Evolutionary conservation across 2,113 vertebrate genomes (phyloP).

Genomic region (Saimiri boliviensis): DNA sequence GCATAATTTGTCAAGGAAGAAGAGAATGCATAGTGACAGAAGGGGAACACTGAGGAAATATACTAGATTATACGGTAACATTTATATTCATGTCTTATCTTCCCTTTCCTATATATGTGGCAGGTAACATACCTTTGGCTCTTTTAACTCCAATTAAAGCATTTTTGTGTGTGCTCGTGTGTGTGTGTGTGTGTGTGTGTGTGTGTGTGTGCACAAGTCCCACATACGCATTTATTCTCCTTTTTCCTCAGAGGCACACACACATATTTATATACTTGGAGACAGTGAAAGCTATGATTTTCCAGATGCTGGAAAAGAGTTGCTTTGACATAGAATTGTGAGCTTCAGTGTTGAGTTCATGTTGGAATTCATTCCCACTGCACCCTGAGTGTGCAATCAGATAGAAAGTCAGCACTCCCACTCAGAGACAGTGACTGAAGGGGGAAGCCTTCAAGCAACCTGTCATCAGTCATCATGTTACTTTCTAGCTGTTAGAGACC

Average conservation of each 20-base stretch:
- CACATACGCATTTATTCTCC: not conserved
- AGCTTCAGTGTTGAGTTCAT: not conserved
- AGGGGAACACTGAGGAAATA: not conserved
- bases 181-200: accelerated
- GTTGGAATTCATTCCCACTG: not conserved
- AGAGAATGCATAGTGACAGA: not conserved
- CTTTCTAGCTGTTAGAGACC: slow-evolving; percentile 1
- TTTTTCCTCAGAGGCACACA: not conserved
- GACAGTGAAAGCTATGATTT: slow-evolving; percentile 28
- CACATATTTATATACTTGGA: not conserved
- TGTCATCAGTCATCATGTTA: not conserved
- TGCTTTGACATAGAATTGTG: not conserved
- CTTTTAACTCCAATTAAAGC: not conserved
- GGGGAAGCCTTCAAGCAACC: not conserved
- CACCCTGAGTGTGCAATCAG: not conserved
- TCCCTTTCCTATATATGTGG: not conserved
- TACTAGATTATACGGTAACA: not conserved
- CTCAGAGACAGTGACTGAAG: not conserved
- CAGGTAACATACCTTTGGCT: not conserved
- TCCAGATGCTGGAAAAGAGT: not conserved
- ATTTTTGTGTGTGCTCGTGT: accelerated
- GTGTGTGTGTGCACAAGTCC: accelerated
- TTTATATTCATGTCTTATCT: not conserved
- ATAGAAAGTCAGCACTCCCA: not conserved
- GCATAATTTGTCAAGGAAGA: not conserved